These are phyloP conservation scores for Heliothis virescens DNA, from an alignment of 1,140 invertebrate species.

Conservation along the genomic window DNA sequence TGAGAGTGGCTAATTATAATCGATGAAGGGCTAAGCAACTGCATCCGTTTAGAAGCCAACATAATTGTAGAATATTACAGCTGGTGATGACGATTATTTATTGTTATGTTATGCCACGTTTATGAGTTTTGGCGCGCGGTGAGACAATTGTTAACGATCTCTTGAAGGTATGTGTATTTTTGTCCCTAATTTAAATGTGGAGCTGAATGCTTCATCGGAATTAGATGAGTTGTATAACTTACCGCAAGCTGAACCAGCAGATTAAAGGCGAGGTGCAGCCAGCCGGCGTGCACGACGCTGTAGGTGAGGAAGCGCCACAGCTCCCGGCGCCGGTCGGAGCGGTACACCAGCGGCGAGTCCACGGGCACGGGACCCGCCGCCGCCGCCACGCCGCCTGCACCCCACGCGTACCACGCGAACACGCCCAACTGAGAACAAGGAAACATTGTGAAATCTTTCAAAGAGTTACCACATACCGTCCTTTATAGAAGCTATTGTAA, in stretches of 20 bases:
- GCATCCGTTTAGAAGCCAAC: too few species aligned
- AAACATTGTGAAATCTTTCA: background rate
- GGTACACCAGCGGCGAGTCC: conserved; percentile 97
- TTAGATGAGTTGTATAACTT: conserved; percentile 30
- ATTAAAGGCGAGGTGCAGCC: conserved; percentile 98
- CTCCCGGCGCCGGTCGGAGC: conserved; percentile 95
- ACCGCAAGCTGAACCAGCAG: conserved; percentile 92
- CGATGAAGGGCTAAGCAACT: too few species aligned
- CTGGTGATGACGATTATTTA: background rate
- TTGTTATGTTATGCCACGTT: background rate
- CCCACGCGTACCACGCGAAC: conserved; percentile 96
- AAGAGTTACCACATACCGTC: background rate
- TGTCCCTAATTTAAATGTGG: background rate
- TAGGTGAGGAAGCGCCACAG: conserved; percentile 98
- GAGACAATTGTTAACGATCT: background rate
- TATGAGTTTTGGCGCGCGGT: background rate
- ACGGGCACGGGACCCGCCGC: conserved; percentile 96
- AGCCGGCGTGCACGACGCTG: conserved; percentile 98
- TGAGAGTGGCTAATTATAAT: too few species aligned
- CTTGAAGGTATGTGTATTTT: conserved; percentile 4
- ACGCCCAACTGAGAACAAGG: conserved; percentile 92
- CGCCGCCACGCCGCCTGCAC: conserved; percentile 93
- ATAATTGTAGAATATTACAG: too few species aligned
- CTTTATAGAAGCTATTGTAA: too few species aligned
- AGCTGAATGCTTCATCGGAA: background rate